Percentiles rank a stretch among this genome's conserved stretches.
Conservation (phyloP, 2,113 vertebrate species). For the Neopipo cinnamomea region DNA sequence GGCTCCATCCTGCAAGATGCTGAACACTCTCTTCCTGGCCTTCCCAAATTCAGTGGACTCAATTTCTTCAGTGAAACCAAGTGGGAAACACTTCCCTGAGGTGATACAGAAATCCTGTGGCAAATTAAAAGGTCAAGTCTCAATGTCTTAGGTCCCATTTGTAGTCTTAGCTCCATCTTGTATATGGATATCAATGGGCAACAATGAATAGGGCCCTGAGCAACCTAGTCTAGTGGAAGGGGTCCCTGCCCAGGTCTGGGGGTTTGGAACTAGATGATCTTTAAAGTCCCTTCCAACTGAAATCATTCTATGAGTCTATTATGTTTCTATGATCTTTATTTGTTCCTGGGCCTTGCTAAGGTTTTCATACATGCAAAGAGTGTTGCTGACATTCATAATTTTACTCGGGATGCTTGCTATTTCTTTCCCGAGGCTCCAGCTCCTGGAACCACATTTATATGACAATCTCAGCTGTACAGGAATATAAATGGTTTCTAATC, state of each 20-base stretch:
- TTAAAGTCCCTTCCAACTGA: not conserved
- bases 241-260: fast-evolving
- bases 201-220: not conserved
- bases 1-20: not conserved
- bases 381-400: not conserved
- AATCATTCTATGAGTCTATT: not conserved
- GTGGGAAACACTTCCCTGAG: not conserved
- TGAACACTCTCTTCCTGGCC: not conserved
- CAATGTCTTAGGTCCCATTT: not conserved
- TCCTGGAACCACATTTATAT: not conserved
- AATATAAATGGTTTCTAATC: not conserved
- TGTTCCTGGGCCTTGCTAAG: not conserved
- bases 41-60: not conserved
- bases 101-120: not conserved
- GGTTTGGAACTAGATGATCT: not conserved
- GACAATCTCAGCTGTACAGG: not conserved
- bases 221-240: not conserved
- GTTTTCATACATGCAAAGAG: not conserved
- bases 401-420: not conserved
- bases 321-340: not conserved
- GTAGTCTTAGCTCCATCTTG: not conserved
- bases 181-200: not conserved
- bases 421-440: not conserved
- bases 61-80: not conserved
- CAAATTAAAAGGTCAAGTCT: not conserved